Base-by-base conservation (phyloP, 2,888 invertebrate genomes). In the Pachydiplax longipennis region DNA sequence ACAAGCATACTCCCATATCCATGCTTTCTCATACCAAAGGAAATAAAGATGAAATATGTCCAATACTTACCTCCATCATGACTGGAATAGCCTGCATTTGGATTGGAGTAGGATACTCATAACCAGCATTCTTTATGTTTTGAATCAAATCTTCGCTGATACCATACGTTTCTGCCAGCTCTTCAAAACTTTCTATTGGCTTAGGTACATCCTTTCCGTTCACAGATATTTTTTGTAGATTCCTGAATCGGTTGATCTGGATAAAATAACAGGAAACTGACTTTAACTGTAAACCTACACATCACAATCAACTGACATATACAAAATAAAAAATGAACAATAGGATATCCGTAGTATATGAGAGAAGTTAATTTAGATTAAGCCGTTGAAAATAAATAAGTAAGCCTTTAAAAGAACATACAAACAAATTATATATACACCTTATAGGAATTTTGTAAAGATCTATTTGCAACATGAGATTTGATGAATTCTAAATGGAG, bases 41-140 rank as follows among this genome's bases (percentile, higher is more conserved):
- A 53, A 0, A 18, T n/a, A n/a, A n/a, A n/a, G n/a, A n/a, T n/a
- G n/a, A 18, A 3, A 18, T 18, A 18, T 53, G 44, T 44, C 44
- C 10, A 44, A 92, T 80, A 92, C 93, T 93, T 93, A 97, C 97
- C 94, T 96, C 95, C 90, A 99, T 93, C 97, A 99, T 97, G 91
- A 97, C 95, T 1, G 99, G 98, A 92, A 99, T 95, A 0, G 98
- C 97, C 94, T 99, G 99, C 95, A 98, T 97, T 94, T 99, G 99
- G 92, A 99, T 97, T 0, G 98, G 96, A 0, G 99, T 98, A 0
- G 99, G 99, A 90, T 95, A 95, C 0, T 94, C 93, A 92, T 97
- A 98, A 0, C 97, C 97, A 92, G 96, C 96, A 91, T 95, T 95
- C 40, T 93, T 94, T 10, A 99, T 94, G 92, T 97, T 98, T 48